Evolutionary conservation across 2,888 invertebrate species (phyloP).

Genomic region (Hyposoter dolosus): DNA sequence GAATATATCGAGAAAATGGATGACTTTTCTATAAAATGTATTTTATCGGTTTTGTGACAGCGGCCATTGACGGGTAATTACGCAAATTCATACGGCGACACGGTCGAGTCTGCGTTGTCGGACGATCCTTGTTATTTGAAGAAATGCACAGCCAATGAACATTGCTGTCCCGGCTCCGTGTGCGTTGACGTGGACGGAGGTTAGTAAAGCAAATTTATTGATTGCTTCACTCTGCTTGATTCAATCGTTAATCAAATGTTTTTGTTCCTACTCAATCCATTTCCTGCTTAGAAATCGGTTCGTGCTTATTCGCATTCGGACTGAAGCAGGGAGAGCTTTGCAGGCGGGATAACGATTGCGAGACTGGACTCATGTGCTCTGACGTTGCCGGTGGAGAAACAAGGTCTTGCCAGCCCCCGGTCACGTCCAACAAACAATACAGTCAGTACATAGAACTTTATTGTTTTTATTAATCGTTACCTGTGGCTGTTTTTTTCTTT

Average conservation of each 20-base stretch:
- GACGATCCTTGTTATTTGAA: constrained; percentile 92
- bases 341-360: constrained; percentile 93
- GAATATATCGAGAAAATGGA: too few relatives aligned
- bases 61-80: constrained; percentile 78
- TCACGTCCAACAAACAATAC: constrained; percentile 92
- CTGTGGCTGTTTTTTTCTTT: not conserved
- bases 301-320: constrained; percentile 90
- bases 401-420: constrained; percentile 92
- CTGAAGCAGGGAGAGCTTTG: constrained; percentile 93
- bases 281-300: constrained; percentile 86
- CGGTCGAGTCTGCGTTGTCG: constrained; percentile 85
- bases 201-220: constrained; percentile 79
- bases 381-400: constrained; percentile 89
- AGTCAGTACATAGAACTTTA: constrained; percentile 82
- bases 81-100: constrained; percentile 83
- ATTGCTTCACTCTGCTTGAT: not conserved
- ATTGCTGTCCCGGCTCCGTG: constrained; percentile 93
- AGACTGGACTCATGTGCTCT: constrained; percentile 92
- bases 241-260: constrained; percentile 4
- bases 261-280: constrained; percentile 24
- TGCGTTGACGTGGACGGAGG: constrained; percentile 90
- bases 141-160: constrained; percentile 91
- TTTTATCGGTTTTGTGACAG: constrained; percentile 67
- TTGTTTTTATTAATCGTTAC: not conserved
- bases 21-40: constrained; percentile 3